Base-by-base conservation (phyloP, 2,888 invertebrate genomes). In the Chrysolina americana region DNA sequence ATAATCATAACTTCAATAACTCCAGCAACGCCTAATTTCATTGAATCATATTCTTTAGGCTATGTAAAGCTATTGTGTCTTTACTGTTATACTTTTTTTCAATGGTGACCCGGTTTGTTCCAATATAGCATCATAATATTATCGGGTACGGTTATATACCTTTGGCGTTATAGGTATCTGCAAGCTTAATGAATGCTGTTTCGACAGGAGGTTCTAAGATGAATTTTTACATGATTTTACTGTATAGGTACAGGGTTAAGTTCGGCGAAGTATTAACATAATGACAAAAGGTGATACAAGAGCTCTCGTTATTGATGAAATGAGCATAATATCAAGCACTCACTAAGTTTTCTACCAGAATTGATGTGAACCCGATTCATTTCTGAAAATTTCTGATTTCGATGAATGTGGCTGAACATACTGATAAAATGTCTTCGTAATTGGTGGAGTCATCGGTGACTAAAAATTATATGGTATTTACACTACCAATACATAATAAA, bases 121-220 rank as follows among this genome's bases (percentile, higher is more conserved):
- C 50, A 56, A 36, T 53, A 36, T 50, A 10, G 28, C 28, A 36
- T 21, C 17, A 36, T n/a, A 50, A 50, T 36, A 36, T 50, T 36
- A 8, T 36, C 66, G 17, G 66, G 36, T 66, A 36, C 50, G 23
- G 66, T 66, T 66, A 66, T 66, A 15, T 41, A 65, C 65, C 65
- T 47, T 65, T 47, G 66, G 50, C 50, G n/a, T 28, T 65, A 11
- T n/a, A n/a, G n/a, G n/a, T 10, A 66, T 36, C 28, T 66, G 66
- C 28, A 41, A 17, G 47, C 0, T 28, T 59, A 59, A n/a, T 19
- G 6, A 36, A 9, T n/a, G 3, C 15, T 59, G 28, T 59, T 28
- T 5, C 1, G n/a, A 15, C 15, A n/a, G 59, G 13, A n/a, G 36
- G 36, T n/a, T n/a, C 15, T 53, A 5, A 21, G 53, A 44, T 44